Base-by-base conservation (phyloP, 2,113 vertebrate species). In the Seriola quinqueradiata region DNA sequence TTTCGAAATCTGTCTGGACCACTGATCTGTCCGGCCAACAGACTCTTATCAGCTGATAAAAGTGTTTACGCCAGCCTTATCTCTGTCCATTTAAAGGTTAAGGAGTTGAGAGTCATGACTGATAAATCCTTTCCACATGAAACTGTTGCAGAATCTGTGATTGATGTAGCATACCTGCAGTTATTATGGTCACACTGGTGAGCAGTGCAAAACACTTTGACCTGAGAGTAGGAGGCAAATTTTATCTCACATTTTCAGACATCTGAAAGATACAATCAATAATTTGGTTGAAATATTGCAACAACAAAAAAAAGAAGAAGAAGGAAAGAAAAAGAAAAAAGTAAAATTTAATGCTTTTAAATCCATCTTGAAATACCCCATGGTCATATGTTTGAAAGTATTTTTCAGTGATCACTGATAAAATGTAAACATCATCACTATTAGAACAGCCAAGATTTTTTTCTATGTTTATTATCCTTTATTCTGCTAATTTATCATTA, bases 21-120 rank as follows among this genome's bases (percentile, higher is more conserved):
- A 1, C 44, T 85, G 84, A 87, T 82, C 75, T 64, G 76, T 81
- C 86, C 78, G 25, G 58, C 77, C 57, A 46, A 71, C 83, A 76
- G 11, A 71, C 80, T 76, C 74, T 78, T 84, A 85, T 90, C 84
- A 81, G 77, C 79, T 84, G 87, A 89, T 92, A 87, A 88, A 80
- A 70, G 66, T 84, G 85, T 91, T 90, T 84, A 84, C 73, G 44
- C 66, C 69, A 6, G 46, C n/a, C 68, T 83, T 93, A 90, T 93
- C 89, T 74, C 82, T 73, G 68, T 78, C 71, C 70, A 76, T 87
- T 88, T 84, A 85, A 88, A 77, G 82, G 72, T 58, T 87, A 66
- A 76, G 58, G 70, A 81, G 79, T 80, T 82, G 78, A 85, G 85
- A 85, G 87, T 84, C 70, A 82, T 79, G 89, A 88, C 55, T 82